A percentile compares a stretch with the other conserved stretches of the same genome.
These are phyloP conservation scores for Protula sp. DNA, from an alignment of 2,888 invertebrate species.

Conservation along the genomic window DNA sequence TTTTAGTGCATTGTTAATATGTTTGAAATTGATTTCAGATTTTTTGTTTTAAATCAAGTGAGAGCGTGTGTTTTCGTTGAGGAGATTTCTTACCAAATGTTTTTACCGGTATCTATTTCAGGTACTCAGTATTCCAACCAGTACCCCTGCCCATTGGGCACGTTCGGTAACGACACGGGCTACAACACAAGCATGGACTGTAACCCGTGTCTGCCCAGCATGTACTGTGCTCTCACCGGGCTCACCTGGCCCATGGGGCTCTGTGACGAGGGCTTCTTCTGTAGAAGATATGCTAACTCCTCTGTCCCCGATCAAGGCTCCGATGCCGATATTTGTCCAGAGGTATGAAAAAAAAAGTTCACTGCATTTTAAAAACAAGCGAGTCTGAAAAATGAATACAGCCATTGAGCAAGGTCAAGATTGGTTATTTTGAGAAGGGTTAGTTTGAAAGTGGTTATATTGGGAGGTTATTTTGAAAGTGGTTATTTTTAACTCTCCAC, in stretches of 20 bases:
- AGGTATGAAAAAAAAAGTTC: no score
- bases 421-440: no score
- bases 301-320: slow-evolving; percentile 40
- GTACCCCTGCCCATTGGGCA: slow-evolving; percentile 38
- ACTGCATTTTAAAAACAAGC: no score
- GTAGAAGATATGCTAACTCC: slow-evolving; percentile 35
- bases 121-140: slow-evolving; percentile 25
- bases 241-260: slow-evolving; percentile 34
- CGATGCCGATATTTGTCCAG: slow-evolving; percentile 46
- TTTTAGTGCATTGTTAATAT: no score
- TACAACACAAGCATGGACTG: slow-evolving; percentile 35
- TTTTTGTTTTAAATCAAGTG: neutral
- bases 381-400: no score
- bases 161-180: slow-evolving; percentile 32
- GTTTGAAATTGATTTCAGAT: neutral
- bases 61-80: no score
- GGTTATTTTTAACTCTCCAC: no score
- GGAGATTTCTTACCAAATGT: no score
- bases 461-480: no score
- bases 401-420: no score
- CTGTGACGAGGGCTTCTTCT: slow-evolving; percentile 46
- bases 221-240: slow-evolving; percentile 42
- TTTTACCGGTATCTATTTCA: no score
- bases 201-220: slow-evolving; percentile 37
- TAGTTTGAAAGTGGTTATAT: no score